Conservation (phyloP, 2,113 vertebrate species). For the Scopus umbretta region DNA sequence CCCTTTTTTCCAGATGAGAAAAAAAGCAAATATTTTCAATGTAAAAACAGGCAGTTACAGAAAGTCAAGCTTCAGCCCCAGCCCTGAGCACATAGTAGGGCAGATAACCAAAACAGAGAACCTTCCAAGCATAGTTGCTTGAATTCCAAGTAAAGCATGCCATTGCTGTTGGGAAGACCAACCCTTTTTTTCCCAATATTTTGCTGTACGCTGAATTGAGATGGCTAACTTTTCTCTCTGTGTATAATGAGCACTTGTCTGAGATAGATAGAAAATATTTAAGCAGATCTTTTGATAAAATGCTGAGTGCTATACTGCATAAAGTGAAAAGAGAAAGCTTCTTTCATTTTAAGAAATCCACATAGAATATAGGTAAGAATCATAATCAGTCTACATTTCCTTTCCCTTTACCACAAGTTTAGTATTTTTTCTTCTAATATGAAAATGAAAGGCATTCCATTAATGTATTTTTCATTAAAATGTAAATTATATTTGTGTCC, state of each 20-base stretch:
- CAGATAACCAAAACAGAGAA: not conserved
- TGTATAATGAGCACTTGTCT: not conserved
- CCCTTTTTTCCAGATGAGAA: not conserved
- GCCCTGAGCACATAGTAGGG: not conserved
- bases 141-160: not conserved
- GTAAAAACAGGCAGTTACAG: not conserved
- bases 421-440: not conserved
- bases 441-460: not conserved
- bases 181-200: rapidly evolving
- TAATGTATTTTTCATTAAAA: not conserved
- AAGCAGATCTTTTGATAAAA: not conserved
- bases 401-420: not conserved
- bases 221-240: not conserved
- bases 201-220: not conserved
- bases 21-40: not conserved
- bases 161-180: not conserved
- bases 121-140: not conserved
- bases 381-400: not conserved
- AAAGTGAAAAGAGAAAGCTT: not conserved
- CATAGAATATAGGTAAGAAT: not conserved
- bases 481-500: not conserved
- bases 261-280: not conserved
- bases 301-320: not conserved
- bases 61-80: not conserved
- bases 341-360: not conserved